Percentiles rank a stretch among this genome's conserved stretches.
Conservation (phyloP, 1,140 invertebrate genomes). For the Micrasema minimum region DNA sequence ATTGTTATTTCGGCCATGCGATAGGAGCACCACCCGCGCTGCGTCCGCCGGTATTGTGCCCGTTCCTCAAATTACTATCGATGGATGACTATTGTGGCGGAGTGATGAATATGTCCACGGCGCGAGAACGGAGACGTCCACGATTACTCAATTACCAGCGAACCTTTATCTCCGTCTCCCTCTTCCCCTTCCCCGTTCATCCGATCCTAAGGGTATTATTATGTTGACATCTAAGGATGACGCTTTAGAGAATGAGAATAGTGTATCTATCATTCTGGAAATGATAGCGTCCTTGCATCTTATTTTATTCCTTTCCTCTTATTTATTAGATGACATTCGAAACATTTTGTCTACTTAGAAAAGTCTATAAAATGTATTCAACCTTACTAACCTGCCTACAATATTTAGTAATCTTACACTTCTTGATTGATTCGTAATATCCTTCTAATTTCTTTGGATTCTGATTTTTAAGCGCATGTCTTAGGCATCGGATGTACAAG, state of each 20-base stretch:
- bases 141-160: conserved; percentile 30
- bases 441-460: too few relatives aligned
- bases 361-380: too few relatives aligned
- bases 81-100: conserved; percentile 1
- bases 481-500: background rate
- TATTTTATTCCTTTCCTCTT: too few relatives aligned
- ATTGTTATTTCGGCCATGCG: conserved; percentile 47
- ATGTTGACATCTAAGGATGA: conserved; percentile 4
- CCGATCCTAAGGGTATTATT: background rate
- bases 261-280: too few relatives aligned
- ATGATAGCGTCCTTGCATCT: too few relatives aligned
- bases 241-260: background rate
- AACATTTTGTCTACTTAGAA: too few relatives aligned
- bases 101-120: conserved; percentile 7
- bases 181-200: too few relatives aligned
- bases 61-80: conserved; percentile 9
- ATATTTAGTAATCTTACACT: too few relatives aligned
- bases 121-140: background rate
- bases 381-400: too few relatives aligned
- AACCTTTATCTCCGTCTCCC: background rate
- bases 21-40: conserved; percentile 56
- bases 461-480: too few relatives aligned
- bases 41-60: conserved; percentile 56
- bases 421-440: too few relatives aligned
- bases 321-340: too few relatives aligned